Conservation (phyloP, 1,140 invertebrate species). For the Sitodiplosis mosellana region DNA sequence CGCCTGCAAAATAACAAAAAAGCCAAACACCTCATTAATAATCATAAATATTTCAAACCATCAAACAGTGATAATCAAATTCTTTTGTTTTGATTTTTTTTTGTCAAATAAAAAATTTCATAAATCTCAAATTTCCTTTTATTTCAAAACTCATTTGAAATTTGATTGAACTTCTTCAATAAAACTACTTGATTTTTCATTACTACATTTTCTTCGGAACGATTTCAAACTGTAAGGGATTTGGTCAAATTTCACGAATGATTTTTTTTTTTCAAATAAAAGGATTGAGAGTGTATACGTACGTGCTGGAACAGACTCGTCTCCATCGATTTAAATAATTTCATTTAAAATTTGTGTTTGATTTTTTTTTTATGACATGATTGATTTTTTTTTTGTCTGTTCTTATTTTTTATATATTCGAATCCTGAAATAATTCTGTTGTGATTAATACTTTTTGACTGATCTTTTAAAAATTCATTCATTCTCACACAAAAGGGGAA, state of each 20-base stretch:
- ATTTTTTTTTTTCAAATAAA: not conserved
- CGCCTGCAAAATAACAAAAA: conserved; percentile 52
- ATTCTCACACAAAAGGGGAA: not conserved
- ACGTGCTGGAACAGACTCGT: not conserved
- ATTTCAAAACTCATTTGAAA: conserved; percentile 13
- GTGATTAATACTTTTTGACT: conserved; percentile 7
- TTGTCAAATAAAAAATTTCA: not conserved
- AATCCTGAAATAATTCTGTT: conserved; percentile 7
- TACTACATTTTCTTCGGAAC: conserved; percentile 18
- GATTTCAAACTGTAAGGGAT: conserved; percentile 4
- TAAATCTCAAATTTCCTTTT: not conserved
- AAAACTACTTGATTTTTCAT: conserved; percentile 15
- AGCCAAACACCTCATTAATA: too few relatives aligned
- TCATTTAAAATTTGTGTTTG: conserved; percentile 1
- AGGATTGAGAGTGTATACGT: not conserved
- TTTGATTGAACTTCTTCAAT: conserved; percentile 31
- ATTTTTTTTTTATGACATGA: too few relatives aligned
- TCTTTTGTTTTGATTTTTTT: too few relatives aligned
- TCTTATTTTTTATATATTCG: not conserved
- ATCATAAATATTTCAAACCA: too few relatives aligned
- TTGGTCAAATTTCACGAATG: not conserved
- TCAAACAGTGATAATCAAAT: too few relatives aligned
- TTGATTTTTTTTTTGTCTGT: not conserved
- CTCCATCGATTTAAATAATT: not conserved
- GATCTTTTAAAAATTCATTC: conserved; percentile 2